phyloP scores from a whole-genome alignment of 2,888 invertebrate genomes.

The Microctonus hyperodae region DNA sequence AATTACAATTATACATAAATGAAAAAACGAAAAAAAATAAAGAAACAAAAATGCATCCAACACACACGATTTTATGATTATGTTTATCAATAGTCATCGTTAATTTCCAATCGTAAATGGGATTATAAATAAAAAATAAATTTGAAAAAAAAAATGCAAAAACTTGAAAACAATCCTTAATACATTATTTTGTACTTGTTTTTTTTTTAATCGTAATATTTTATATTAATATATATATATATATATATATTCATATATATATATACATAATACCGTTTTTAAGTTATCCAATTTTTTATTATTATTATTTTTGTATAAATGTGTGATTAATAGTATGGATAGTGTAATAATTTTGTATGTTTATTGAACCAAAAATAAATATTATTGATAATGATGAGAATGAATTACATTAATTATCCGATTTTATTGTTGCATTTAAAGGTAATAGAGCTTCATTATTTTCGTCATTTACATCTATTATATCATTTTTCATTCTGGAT shows the following conservation, averaged over 20 bases:
- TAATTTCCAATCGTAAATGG: constrained; percentile 17
- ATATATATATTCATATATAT: constrained; percentile 33
- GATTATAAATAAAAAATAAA: constrained; percentile 16
- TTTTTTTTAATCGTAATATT: constrained; percentile 48
- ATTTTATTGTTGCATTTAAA: constrained; percentile 26
- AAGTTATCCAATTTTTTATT: constrained; percentile 51
- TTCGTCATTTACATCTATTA: constrained; percentile 18
- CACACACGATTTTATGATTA: constrained; percentile 45
- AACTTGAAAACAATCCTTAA: constrained; percentile 54
- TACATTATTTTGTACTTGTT: constrained; percentile 60
- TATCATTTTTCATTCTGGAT: not conserved
- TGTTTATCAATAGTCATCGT: constrained; percentile 53
- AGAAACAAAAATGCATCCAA: constrained; percentile 47
- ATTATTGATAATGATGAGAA: constrained; percentile 59
- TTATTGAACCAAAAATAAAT: constrained; percentile 64
- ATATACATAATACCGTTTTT: constrained; percentile 55
- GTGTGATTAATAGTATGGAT: constrained; percentile 62
- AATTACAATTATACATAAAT: constrained; percentile 54
- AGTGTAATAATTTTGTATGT: constrained; percentile 64
- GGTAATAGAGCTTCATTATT: constrained; percentile 32
- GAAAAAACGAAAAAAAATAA: constrained; percentile 26
- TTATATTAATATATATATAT: constrained; percentile 39
- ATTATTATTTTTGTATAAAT: constrained; percentile 62
- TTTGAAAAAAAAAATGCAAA: constrained; percentile 16
- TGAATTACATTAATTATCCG: constrained; percentile 20